These are phyloP conservation scores for Labroides dimidiatus DNA, from an alignment of 2,797 vertebrate species.

Conservation along the genomic window DNA sequence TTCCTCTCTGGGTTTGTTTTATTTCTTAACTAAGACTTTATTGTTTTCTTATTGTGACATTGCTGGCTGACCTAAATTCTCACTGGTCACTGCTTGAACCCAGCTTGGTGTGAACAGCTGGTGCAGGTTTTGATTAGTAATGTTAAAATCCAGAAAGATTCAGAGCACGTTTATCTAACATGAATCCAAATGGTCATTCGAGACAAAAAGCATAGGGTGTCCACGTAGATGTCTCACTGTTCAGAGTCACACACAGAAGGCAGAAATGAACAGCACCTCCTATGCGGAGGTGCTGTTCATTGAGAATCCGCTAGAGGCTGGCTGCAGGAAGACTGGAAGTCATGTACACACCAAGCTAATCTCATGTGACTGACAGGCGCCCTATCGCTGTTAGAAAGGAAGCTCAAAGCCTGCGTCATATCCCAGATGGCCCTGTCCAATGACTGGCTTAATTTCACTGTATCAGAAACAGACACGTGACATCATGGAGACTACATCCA, in stretches of 20 bases:
- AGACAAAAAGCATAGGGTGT: background rate
- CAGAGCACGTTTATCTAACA: conserved; percentile 11
- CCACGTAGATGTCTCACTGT: conserved; percentile 3
- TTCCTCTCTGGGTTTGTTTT: background rate
- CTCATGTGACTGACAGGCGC: too few species aligned
- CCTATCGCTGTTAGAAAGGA: too few species aligned
- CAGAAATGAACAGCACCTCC: conserved; percentile 19
- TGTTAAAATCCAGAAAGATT: conserved; percentile 6
- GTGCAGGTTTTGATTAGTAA: conserved; percentile 21
- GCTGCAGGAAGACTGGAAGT: too few species aligned
- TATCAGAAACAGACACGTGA: too few species aligned
- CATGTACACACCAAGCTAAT: too few species aligned
- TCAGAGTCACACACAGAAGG: conserved; percentile 13
- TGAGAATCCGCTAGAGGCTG: too few species aligned
- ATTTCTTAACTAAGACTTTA: background rate
- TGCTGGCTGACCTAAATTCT: conserved; percentile 1
- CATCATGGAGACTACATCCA: too few species aligned
- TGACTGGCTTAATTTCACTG: too few species aligned
- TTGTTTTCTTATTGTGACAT: conserved; percentile 1
- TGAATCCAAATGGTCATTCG: conserved; percentile 29
- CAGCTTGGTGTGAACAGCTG: conserved; percentile 29
- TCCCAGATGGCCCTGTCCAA: too few species aligned
- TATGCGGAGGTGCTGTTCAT: too few species aligned
- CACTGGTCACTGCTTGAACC: conserved; percentile 3
- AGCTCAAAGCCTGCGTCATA: too few species aligned